Conservation (phyloP, 2,797 vertebrate species). For the Limnodromus scolopaceus region DNA sequence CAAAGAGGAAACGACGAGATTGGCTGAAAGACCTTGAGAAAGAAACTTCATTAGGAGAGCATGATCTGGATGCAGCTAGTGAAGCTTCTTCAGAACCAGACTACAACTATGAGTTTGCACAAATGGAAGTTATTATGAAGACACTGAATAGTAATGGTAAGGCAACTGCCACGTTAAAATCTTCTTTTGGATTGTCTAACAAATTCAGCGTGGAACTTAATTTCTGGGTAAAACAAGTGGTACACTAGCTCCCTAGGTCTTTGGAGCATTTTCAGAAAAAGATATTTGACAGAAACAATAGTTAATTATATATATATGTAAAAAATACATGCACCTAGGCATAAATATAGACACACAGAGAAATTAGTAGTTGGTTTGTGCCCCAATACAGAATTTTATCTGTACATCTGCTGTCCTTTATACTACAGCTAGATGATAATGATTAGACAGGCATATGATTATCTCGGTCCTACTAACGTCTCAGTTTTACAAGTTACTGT, state of each 20-base stretch:
- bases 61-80: slow-evolving; percentile 91
- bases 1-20: slow-evolving; percentile 92
- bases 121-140: slow-evolving; percentile 99
- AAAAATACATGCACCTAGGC: background rate
- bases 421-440: background rate
- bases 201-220: background rate
- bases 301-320: background rate
- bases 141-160: slow-evolving; percentile 94
- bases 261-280: background rate
- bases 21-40: slow-evolving; percentile 93
- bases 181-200: background rate
- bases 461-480: background rate
- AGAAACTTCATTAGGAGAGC: slow-evolving; percentile 85
- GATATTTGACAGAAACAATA: background rate
- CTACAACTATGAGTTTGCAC: slow-evolving; percentile 98
- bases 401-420: background rate
- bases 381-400: background rate
- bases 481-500: background rate
- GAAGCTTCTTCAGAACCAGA: slow-evolving; percentile 97
- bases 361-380: background rate
- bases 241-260: background rate
- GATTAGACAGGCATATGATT: background rate
- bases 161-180: background rate
- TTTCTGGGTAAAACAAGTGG: background rate
- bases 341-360: background rate